phyloP scores from a whole-genome alignment of 2,113 vertebrate genomes.

The Neodon shergylaensis region DNA sequence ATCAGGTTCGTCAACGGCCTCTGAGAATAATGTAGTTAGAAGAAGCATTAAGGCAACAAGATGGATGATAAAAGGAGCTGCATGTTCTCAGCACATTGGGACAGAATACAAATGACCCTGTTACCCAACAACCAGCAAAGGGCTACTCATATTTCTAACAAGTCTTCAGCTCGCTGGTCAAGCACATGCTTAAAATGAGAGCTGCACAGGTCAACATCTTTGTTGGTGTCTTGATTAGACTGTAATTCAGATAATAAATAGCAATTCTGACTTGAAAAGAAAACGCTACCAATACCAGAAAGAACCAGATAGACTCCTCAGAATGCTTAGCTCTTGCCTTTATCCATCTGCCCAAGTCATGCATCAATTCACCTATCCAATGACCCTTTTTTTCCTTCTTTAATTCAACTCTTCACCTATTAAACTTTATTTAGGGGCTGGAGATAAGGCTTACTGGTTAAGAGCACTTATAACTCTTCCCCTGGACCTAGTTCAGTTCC shows the following conservation, averaged over 20 bases:
- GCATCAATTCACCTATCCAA: neutral
- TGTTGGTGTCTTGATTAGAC: constrained; percentile 69
- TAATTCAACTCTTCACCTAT: constrained; percentile 4
- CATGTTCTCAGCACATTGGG: constrained; percentile 31
- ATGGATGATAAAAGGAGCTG: constrained; percentile 33
- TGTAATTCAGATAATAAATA: constrained; percentile 75
- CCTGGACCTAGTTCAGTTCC: neutral
- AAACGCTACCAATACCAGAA: constrained; percentile 56
- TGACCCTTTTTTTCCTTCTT: neutral
- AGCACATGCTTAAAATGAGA: constrained; percentile 69
- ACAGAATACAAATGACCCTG: constrained; percentile 51
- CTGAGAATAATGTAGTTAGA: constrained; percentile 44
- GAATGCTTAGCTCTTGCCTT: neutral
- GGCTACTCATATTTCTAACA: constrained; percentile 52
- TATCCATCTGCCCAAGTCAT: neutral
- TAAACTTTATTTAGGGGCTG: neutral
- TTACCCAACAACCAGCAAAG: constrained; percentile 55
- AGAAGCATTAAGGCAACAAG: constrained; percentile 29
- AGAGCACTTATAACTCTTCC: neutral
- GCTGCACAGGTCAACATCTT: constrained; percentile 68
- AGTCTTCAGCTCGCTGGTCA: constrained; percentile 69
- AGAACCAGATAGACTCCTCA: constrained; percentile 30
- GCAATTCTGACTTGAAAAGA: constrained; percentile 62
- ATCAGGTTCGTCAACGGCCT: constrained; percentile 40
- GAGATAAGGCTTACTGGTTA: neutral